A percentile compares a stretch with the other conserved stretches of the same genome.
phyloP scores from a whole-genome alignment of 2,113 vertebrate genomes.

The Apodemus sylvaticus region DNA sequence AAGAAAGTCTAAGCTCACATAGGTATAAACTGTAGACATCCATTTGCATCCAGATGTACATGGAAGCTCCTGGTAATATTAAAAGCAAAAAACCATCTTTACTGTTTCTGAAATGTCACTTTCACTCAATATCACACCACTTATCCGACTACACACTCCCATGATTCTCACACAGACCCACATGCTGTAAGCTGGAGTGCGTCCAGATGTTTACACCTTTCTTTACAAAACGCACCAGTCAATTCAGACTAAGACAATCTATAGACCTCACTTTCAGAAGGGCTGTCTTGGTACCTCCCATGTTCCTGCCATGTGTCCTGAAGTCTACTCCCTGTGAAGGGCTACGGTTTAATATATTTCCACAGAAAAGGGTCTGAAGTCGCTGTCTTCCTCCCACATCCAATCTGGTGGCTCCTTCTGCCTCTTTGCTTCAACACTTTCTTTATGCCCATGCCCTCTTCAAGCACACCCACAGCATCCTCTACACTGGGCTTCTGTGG shows the following conservation, averaged over 20 bases:
- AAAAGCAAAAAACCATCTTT: neutral
- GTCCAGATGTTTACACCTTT: neutral
- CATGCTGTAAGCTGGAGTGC: rapidly evolving
- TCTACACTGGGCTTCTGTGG: neutral
- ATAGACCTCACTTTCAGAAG: constrained; percentile 1
- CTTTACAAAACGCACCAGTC: neutral
- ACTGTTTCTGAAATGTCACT: neutral
- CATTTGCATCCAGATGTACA: neutral
- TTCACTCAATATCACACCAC: neutral
- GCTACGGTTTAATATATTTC: constrained; percentile 43
- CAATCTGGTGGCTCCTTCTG: constrained; percentile 71
- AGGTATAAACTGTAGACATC: neutral
- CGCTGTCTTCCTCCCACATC: constrained; percentile 60
- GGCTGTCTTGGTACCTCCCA: neutral
- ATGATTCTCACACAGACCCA: neutral
- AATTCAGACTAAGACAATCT: neutral
- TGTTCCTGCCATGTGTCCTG: neutral
- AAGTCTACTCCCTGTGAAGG: neutral
- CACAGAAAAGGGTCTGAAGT: constrained; percentile 54
- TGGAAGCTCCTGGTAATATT: neutral
- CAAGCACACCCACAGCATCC: neutral
- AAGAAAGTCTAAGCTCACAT: neutral
- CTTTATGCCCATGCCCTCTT: constrained; percentile 4
- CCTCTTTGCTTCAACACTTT: constrained; percentile 33
- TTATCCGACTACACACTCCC: neutral